Evolutionary conservation across 1,140 invertebrate genomes (phyloP), one percentile per base, ranked within the genome.

Genomic region (Tetramorium simillimum): DNA sequence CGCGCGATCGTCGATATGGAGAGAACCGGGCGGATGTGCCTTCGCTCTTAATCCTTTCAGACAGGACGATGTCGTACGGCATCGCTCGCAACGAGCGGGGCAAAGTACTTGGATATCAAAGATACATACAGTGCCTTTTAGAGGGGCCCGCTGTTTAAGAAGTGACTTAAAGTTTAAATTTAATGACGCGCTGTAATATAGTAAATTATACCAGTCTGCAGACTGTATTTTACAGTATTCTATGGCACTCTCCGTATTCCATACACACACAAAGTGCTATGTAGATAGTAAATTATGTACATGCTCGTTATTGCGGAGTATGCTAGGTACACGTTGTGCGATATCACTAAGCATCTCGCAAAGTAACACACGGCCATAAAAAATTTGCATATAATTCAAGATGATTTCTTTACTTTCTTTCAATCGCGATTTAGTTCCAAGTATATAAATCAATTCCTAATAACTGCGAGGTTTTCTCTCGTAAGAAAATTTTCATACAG

Each of bases 21-120:
- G 33, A 69, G 77, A 51, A n/a, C 43, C 63, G 37, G 37, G 37
- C 37, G 33, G 12, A 67, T 43, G 43, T 21, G 6, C n/a, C 63
- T 67, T 67, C n/a, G 33, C 21, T 49, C 63, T 81, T 69, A 69
- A 81, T 24, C 62, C 33, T 21, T 67, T 78, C 76, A 12, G 12
- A 18, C 46, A 14, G 12, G 16, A n/a, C 21, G 21, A 67, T 28
- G 14, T 67, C 28, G 28, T 80, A 80, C 9, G 56, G 24, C 40
- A 62, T 77, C 75, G 56, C 37, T 62, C 40, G 46, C 75, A 28
- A 62, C 21, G 24, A 33, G 40, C 9, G 75, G 40, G 46, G 62
- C 40, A n/a, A 77, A 62, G n/a, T 60, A 43, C 21, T 43, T 40
- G 37, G 37, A 28, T 24, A 43, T 16, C 37, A 28, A 28, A 40